phyloP scores from a whole-genome alignment of 2,888 invertebrate genomes.

The Heliconius ethilla region DNA sequence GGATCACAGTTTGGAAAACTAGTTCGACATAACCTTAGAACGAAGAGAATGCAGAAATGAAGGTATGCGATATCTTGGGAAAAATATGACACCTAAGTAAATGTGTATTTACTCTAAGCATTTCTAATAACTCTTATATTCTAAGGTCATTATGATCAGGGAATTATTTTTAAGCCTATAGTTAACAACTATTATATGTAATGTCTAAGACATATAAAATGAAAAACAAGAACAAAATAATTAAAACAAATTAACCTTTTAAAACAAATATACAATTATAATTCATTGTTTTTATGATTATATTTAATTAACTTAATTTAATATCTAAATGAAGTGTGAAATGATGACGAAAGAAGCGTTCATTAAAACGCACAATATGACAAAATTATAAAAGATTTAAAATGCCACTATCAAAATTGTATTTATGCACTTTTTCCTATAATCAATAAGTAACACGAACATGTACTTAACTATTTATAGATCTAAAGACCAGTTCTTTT shows the following conservation, averaged over 20 bases:
- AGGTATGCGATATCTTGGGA: neutral
- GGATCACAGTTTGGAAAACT: constrained; percentile 82
- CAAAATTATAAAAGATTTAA: constrained; percentile 18
- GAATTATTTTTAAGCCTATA: constrained; percentile 42
- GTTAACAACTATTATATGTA: constrained; percentile 30
- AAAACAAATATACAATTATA: neutral
- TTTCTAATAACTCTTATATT: constrained; percentile 26
- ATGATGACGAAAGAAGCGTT: neutral
- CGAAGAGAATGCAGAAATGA: constrained; percentile 28
- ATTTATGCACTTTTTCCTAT: constrained; percentile 19
- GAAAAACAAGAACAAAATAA: neutral
- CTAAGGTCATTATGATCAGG: constrained; percentile 37
- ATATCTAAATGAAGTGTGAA: constrained; percentile 7
- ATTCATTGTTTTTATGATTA: neutral
- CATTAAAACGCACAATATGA: neutral
- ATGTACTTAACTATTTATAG: constrained; percentile 28
- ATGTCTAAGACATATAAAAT: neutral
- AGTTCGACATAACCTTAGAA: constrained; percentile 61
- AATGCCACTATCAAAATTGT: constrained; percentile 12
- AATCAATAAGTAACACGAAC: constrained; percentile 31
- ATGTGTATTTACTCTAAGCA: neutral
- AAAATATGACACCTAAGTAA: neutral
- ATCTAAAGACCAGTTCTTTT: constrained; percentile 40
- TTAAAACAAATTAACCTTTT: neutral
- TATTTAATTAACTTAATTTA: neutral